Evolutionary conservation across 2,797 vertebrate genomes (phyloP).

Genomic region (Xenentodon cancila): DNA sequence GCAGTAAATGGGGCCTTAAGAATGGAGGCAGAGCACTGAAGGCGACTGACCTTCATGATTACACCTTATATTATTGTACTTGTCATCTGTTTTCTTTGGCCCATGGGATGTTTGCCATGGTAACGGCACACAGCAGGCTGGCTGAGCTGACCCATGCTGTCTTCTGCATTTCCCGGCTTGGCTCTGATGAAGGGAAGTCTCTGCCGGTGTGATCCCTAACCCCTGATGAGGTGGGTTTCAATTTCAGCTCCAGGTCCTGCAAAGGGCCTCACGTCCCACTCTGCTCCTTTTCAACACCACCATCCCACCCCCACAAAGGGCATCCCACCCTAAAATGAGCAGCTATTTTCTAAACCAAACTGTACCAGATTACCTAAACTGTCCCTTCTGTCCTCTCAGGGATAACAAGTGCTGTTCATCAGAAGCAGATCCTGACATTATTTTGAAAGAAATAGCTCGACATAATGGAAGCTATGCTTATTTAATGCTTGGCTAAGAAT

Average conservation of each 20-base stretch:
- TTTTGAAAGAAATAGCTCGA: constrained; percentile 64
- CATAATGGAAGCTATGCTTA: neutral
- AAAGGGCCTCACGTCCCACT: constrained; percentile 77
- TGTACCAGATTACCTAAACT: constrained; percentile 86
- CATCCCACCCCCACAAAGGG: constrained; percentile 77
- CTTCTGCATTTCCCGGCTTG: constrained; percentile 92
- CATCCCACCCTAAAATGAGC: constrained; percentile 86
- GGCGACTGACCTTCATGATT: constrained; percentile 79
- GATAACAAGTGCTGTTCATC: constrained; percentile 80
- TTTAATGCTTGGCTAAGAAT: neutral
- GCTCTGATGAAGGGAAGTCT: constrained; percentile 93
- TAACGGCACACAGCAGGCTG: constrained; percentile 91
- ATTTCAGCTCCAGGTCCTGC: constrained; percentile 86
- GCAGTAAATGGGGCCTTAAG: constrained; percentile 57
- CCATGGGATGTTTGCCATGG: constrained; percentile 93
- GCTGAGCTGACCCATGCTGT: constrained; percentile 91
- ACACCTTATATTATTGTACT: constrained; percentile 87
- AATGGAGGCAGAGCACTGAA: constrained; percentile 69
- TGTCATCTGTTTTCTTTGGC: constrained; percentile 95
- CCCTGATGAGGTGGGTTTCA: constrained; percentile 95
- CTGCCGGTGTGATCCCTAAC: constrained; percentile 91
- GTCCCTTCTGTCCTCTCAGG: constrained; percentile 51
- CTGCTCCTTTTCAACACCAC: constrained; percentile 45
- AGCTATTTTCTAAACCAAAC: constrained; percentile 88
- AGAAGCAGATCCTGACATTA: constrained; percentile 73